Base-by-base conservation (phyloP, 2,113 vertebrate species). In the Callithrix jacchus region DNA sequence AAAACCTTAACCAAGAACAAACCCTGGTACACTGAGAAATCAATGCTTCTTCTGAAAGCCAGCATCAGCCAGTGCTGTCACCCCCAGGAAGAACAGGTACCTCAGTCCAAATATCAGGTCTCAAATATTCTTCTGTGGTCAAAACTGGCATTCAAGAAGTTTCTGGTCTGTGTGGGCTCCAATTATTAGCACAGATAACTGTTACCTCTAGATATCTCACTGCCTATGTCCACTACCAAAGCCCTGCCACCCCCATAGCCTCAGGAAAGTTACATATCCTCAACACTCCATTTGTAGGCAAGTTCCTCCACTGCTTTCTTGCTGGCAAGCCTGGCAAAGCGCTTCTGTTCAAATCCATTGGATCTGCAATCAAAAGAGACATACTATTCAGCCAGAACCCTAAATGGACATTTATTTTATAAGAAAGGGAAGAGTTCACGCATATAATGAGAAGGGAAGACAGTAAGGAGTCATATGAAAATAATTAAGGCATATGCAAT, bases 261-360 rank as follows among this genome's bases (percentile, higher is more conserved):
- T 92, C 86, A 6, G 86, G 20, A 81, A 79, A 82, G 64, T 74
- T 45, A 99, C 99, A 99, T 99, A 97, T 99, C 99, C 97, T 99
- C 99, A 8, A 99, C 99, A 0, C 99, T 99, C 99, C 99, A 99
- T 96, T 99, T 99, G 98, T 99, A 99, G 0, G 99, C 99, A 0
- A 99, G 98, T 91, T 99, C 99, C 97, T 99, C 99, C 7, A 99
- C 97, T 0, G 99, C 99, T 97, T 99, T 99, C 98, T 99, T 99
- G 97, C 99, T 99, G 45, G 99, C 98, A 0, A 99, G 98, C 87
- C 99, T 98, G 52, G 97, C 98, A 91, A 99, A 99, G 96, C 99
- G 99, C 98, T 99, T 99, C 98, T 99, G 98, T 97, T 99, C 99
- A 94, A 99, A 99, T 6, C 99, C 99, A 11, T 99, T 99, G 89